Base-by-base conservation (phyloP, 1,140 invertebrate genomes). In the Musca vetustissima region DNA sequence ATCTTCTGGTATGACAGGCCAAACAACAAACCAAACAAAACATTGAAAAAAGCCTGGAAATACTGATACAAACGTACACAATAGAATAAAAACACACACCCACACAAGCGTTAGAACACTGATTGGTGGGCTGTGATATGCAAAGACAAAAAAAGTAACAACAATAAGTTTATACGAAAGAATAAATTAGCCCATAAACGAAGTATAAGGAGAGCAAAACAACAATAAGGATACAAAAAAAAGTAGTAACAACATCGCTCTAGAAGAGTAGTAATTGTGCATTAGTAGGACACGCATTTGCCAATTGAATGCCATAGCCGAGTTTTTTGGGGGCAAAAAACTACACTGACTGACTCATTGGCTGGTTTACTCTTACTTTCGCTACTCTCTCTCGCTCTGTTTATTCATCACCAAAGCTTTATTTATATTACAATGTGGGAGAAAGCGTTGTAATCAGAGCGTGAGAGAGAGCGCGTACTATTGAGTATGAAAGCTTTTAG, bases 241-340 rank as follows among this genome's bases (percentile, higher is more conserved):
- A n/a, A n/a, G n/a, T n/a, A 57, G 25, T 57, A 15, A 57, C 53
- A 57, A 57, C 21, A 19, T 4, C 24, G 2, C 52, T 15, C n/a
- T n/a, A n/a, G 24, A 55, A 24, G 14, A 24, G 57, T 61, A 52
- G 17, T 36, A 36, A 61, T 19, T 57, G 28, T 61, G 8, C 57
- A 61, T 61, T 36, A 36, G 57, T 61, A 61, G 28, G 36, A 43
- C 28, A 61, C 28, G 17, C n/a, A 43, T 32, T 17, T 36, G 57
- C 32, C 57, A 61, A 13, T 24, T 61, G 57, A 61, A 61, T 61
- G 57, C 36, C 57, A 61, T 36, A 61, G 28, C 36, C 36, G 36
- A 61, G n/a, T 36, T 55, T 22, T 11, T 55, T 55, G 53, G 14
- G 32, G 28, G 28, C 28, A 59, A 59, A 1, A 59, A 59, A 4